Evolutionary conservation across 2,797 vertebrate genomes (phyloP).

Genomic region (Delichon dasypus): DNA sequence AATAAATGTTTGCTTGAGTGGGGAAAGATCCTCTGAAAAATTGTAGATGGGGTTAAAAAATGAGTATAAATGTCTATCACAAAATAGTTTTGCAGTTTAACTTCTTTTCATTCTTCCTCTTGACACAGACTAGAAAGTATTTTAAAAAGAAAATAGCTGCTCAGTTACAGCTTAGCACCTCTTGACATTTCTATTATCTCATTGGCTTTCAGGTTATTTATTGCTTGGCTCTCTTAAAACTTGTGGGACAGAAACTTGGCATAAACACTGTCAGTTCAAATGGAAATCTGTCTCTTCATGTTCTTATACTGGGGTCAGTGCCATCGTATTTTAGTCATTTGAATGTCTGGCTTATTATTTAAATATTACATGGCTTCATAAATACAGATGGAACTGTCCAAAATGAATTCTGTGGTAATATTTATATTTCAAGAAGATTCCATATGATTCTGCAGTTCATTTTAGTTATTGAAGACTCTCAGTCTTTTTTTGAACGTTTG

Average conservation of each 20-base stretch:
- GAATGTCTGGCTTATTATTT: constrained; percentile 26
- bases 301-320: constrained; percentile 26
- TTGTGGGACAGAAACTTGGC: constrained; percentile 38
- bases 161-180: constrained; percentile 47
- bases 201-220: constrained; percentile 55
- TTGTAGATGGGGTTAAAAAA: not conserved
- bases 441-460: not conserved
- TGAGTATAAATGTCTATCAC: not conserved
- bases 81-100: not conserved
- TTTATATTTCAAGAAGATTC: constrained; percentile 11
- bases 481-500: not conserved
- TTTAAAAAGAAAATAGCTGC: constrained; percentile 38
- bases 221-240: constrained; percentile 44
- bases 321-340: not conserved
- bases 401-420: not conserved
- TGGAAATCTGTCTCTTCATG: constrained; percentile 38
- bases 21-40: constrained; percentile 3
- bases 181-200: constrained; percentile 69
- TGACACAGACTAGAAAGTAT: constrained; percentile 15
- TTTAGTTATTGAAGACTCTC: not conserved
- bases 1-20: not conserved
- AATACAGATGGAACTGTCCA: constrained; percentile 29
- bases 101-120: constrained; percentile 23
- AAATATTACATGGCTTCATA: constrained; percentile 23
- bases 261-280: not conserved